Evolutionary conservation across 1,140 invertebrate species (phyloP), one percentile per base, ranked within the genome.

Genomic region (Grapholita molesta): DNA sequence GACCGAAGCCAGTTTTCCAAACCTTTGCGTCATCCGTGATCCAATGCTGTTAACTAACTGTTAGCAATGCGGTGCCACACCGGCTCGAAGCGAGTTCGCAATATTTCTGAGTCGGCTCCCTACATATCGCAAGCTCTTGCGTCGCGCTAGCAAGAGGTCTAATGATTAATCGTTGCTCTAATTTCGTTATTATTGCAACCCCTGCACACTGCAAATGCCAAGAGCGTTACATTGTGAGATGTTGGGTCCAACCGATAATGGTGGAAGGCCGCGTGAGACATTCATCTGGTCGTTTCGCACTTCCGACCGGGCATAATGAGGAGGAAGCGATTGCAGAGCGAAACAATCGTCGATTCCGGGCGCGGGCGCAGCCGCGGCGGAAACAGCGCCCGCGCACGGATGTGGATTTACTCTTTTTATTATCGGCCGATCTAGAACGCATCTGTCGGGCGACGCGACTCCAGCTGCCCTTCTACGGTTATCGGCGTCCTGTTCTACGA

Each of bases 51-150:
- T 84, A 81, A 80, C 80, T 75, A 80, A 88, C 76, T 66, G 79
- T 83, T 78, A 80, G 80, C 79, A 90, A 88, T 83, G 80, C 76
- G 78, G 73, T 61, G 55, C 28, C 55, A 61, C 71, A 73, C 70
- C 69, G 72, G 72, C 73, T 82, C 77, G 64, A 74, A 57, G 69
- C 66, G 76, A 76, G 82, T 82, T 83, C 70, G 85, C 85, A 84
- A 85, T 80, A 75, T 52, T 76, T 70, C 66, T 18, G 55, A 74
- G 73, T 76, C 76, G 69, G 73, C 75, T 80, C 77, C 79, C 78
- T 86, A 85, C 77, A 85, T 85, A 87, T 88, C 78, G 86, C 87
- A 84, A 88, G 81, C 83, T 85, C 83, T 90, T 85, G 84, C 88
- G 78, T 85, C 79, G 79, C 71, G n/a, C 66, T 25, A 57, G 53